Base-by-base conservation (phyloP, 2,113 vertebrate species). In the Meles meles region DNA sequence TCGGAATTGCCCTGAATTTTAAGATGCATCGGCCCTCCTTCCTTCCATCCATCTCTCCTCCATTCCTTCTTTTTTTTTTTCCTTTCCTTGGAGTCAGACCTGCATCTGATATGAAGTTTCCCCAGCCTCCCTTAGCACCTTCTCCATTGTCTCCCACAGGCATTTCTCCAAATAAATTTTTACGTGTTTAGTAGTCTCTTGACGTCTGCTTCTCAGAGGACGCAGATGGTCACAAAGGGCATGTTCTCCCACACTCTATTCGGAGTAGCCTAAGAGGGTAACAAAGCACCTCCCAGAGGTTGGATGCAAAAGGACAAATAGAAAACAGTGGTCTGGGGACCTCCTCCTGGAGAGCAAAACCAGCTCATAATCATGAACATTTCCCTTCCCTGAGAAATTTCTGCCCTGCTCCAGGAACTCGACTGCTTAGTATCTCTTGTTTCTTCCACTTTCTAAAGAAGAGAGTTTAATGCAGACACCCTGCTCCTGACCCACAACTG, bases 1-100 rank as follows among this genome's bases (percentile, higher is more conserved):
- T 76, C 67, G 8, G 12, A 20, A 8, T 49, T 67, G 5, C 8
- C 18, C 29, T 74, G 17, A 11, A 15, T 44, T 39, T 94, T 80
- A 69, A 31, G 17, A 67, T 71, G 12, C 10, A 15, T 59, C 29
- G n/a, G 2, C 7, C 5, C 8, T 61, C 8, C 15, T 65, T 59
- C 29, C 31, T 52, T 47, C 10, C 7, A 0, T 4, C 6, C 9
- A 0, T 4, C 12, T 74, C 10, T 76, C 27, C 42, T 47, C 42
- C 47, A 15, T 65, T 72, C 18, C 18, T 2, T 49, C 9, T 29
- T 7, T 47, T 47, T 76, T 29, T 44, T 15, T 74, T 72, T 42
- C 42, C 49, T 71, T 3, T 37, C 8, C 3, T 29, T 87, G 25
- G 14, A 14, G 37, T 79, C 44, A 88, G n/a, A 71, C 1, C 37